phyloP scores from a whole-genome alignment of 1,140 invertebrate species.

The Streblospio benedicti region DNA sequence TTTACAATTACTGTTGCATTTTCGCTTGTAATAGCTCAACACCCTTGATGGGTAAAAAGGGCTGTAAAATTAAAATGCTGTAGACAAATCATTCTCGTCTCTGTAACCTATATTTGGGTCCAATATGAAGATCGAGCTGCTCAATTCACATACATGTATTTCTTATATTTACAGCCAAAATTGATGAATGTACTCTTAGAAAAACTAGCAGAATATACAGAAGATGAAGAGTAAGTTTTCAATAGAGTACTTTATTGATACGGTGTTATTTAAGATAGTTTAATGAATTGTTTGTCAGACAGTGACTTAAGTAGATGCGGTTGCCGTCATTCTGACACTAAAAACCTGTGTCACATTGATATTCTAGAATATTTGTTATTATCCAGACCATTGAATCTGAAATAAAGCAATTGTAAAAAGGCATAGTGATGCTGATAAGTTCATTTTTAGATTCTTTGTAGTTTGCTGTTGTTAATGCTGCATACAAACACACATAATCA shows the following conservation, averaged over 20 bases:
- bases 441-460: neutral
- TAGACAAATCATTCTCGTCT: too few relatives aligned
- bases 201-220: slow-evolving; percentile 30
- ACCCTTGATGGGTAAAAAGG: too few relatives aligned
- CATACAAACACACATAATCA: neutral
- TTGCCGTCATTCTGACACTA: neutral
- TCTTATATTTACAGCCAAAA: slow-evolving; percentile 25
- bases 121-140: neutral
- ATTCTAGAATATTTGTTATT: neutral
- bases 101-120: too few relatives aligned
- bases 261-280: neutral
- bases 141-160: neutral
- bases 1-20: neutral
- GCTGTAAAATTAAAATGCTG: too few relatives aligned
- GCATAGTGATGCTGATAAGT: neutral
- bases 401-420: neutral
- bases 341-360: neutral
- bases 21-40: neutral
- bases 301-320: neutral
- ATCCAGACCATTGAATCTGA: neutral
- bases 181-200: slow-evolving; percentile 29
- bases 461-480: neutral
- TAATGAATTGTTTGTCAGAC: neutral
- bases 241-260: neutral
- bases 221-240: slow-evolving; percentile 28